Base-by-base conservation (phyloP, 2,797 vertebrate species). In the Crenichthys baileyi region DNA sequence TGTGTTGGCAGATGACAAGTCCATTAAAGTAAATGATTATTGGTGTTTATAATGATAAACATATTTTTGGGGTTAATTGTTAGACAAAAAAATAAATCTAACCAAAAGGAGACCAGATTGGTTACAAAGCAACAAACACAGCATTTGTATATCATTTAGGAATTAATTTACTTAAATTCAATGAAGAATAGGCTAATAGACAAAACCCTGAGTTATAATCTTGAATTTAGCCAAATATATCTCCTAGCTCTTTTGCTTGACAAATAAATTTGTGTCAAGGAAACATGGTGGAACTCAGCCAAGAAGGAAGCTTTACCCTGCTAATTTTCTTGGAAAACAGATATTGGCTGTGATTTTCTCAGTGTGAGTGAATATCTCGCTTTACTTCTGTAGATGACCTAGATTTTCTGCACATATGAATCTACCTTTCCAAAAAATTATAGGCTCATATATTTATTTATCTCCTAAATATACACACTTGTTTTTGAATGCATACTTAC, bases 241-340 rank as follows among this genome's bases (percentile, higher is more conserved):
- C 41, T 46, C 44, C 18, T 16, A 41, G 72, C 39, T 74, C 56
- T 46, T 74, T 26, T 74, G 29, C 3, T 46, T 46, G 72, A 29
- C n/a, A 61, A 74, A 48, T 60, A 70, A 15, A 44, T 70, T 70
- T 24, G 41, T 60, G 55, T 61, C n/a, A 74, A 73, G 71, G 50
- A n/a, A 44, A 74, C 41, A 44, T 29, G 55, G 44, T 46, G 39
- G 41, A 60, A 29, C 24, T 16, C 56, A 29, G 55, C 39, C 72
- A 74, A 22, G n/a, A 46, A 36, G 51, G 39, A 53, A 73, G 71
- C 51, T 73, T 46, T 70, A 44, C 36, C 67, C 67, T 46, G 67
- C 39, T 46, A 70, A n/a, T 70, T 70, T 44, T 70, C 67, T 70
- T 70, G 67, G 41, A 70, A 70, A 70, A 70, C 61, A 76, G n/a